Evolutionary conservation across 2,113 vertebrate species (phyloP).

Genomic region (Sakesphorus luctuosus): DNA sequence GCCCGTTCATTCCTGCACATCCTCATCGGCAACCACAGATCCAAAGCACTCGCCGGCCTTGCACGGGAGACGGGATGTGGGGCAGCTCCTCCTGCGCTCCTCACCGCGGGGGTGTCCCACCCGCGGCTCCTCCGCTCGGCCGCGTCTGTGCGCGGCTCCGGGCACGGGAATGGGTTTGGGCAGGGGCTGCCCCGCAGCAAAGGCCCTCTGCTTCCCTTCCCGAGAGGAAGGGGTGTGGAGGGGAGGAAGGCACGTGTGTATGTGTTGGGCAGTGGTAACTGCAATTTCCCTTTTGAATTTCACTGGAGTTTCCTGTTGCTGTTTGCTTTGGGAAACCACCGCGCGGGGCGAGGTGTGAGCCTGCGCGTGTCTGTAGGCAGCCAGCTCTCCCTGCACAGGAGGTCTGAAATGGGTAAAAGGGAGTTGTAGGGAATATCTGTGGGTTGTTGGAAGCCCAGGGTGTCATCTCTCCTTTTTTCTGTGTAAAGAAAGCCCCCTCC

Average conservation of each 20-base stretch:
- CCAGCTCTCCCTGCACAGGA: background rate
- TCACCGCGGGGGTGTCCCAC: background rate
- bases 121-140: background rate
- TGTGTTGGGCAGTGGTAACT: constrained; percentile 21
- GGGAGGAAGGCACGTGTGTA: constrained; percentile 36
- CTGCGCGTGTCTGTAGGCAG: background rate
- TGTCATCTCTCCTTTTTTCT: background rate
- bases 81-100: background rate
- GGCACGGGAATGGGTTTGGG: background rate
- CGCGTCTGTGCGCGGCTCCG: accelerated
- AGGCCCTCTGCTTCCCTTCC: background rate
- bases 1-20: constrained; percentile 29
- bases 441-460: background rate
- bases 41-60: background rate
- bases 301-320: constrained; percentile 49
- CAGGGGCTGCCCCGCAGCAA: background rate
- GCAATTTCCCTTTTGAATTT: constrained; percentile 37
- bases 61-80: constrained; percentile 18
- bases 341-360: background rate
- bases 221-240: background rate
- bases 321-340: constrained; percentile 27
- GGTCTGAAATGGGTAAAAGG: background rate
- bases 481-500: background rate
- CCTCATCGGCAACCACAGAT: constrained; percentile 9
- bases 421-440: background rate